A percentile compares a stretch with the other conserved stretches of the same genome.
These are phyloP conservation scores for Dicyrtoma fusca DNA, from an alignment of 2,888 invertebrate species.

Conservation along the genomic window DNA sequence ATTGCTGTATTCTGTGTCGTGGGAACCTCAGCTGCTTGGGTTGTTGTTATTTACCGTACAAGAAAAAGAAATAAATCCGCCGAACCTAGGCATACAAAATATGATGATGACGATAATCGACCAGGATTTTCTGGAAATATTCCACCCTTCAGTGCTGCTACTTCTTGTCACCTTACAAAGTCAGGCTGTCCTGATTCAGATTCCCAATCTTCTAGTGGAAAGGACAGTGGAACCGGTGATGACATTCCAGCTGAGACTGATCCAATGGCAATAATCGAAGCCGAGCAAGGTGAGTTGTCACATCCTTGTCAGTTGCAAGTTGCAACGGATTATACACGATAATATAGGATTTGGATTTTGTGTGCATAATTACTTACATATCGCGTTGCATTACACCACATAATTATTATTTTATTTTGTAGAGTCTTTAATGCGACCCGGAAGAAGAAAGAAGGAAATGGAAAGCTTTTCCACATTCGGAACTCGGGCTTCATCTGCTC, in stretches of 20 bases:
- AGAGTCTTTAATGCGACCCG: slow-evolving; percentile 49
- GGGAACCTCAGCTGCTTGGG: slow-evolving; percentile 88
- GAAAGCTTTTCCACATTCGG: slow-evolving; percentile 55
- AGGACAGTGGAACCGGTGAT: slow-evolving; percentile 78
- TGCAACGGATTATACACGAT: too few species aligned
- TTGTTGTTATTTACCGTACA: slow-evolving; percentile 85
- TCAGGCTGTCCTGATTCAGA: slow-evolving; percentile 47
- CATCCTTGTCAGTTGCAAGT: too few species aligned
- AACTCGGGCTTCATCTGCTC: slow-evolving; percentile 40
- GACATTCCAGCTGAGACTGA: slow-evolving; percentile 60
- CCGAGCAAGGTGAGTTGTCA: slow-evolving; percentile 46
- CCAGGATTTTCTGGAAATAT: slow-evolving; percentile 21
- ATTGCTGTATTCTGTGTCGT: slow-evolving; percentile 89
- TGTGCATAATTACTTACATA: background rate
- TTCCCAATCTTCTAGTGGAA: slow-evolving; percentile 75
- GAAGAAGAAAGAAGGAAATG: slow-evolving; percentile 42
- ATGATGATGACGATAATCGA: slow-evolving; percentile 21
- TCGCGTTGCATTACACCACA: too few species aligned
- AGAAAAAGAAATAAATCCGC: slow-evolving; percentile 59
- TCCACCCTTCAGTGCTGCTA: slow-evolving; percentile 12
- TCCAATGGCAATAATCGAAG: slow-evolving; percentile 43
- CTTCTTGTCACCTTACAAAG: slow-evolving; percentile 10
- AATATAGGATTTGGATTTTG: too few species aligned
- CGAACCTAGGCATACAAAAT: slow-evolving; percentile 10
- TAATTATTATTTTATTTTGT: too few species aligned